phyloP scores from a whole-genome alignment of 1,140 invertebrate species.

The Calliopsis andreniformis region DNA sequence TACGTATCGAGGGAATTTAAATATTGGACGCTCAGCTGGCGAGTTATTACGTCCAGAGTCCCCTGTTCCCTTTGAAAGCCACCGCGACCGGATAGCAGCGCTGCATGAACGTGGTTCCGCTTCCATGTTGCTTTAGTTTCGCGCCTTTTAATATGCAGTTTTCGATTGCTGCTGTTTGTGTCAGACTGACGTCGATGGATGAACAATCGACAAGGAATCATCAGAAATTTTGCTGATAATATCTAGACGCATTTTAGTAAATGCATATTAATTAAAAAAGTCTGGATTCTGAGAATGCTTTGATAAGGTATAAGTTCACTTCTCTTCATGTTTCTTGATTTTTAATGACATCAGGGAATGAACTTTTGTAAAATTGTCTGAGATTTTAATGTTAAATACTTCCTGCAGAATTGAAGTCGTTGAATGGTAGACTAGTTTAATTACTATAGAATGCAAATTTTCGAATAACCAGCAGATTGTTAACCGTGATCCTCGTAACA shows the following conservation, averaged over 20 bases:
- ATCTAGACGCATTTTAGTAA: no score
- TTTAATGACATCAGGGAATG: no score
- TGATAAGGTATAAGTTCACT: no score
- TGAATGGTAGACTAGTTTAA: background rate
- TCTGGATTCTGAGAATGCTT: no score
- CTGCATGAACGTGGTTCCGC: background rate
- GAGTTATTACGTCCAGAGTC: constrained; percentile 58
- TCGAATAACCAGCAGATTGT: background rate
- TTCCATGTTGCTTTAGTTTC: background rate
- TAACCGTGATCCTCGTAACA: background rate
- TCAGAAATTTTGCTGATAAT: no score
- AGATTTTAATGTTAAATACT: no score
- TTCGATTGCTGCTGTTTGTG: constrained; percentile 23
- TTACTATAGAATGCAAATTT: background rate
- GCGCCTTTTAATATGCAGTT: constrained; percentile 30
- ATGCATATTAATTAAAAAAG: no score
- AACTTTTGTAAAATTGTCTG: no score
- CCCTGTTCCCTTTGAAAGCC: constrained; percentile 30
- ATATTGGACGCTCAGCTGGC: constrained; percentile 50
- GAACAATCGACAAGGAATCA: constrained; percentile 22
- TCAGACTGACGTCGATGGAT: background rate
- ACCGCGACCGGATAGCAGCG: background rate
- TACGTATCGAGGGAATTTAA: constrained; percentile 56
- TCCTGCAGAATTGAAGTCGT: background rate
- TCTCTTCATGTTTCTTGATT: no score